Percentiles rank a stretch among this genome's conserved stretches.
phyloP scores from a whole-genome alignment of 1,140 invertebrate genomes.

The Drosophila chauvacae region DNA sequence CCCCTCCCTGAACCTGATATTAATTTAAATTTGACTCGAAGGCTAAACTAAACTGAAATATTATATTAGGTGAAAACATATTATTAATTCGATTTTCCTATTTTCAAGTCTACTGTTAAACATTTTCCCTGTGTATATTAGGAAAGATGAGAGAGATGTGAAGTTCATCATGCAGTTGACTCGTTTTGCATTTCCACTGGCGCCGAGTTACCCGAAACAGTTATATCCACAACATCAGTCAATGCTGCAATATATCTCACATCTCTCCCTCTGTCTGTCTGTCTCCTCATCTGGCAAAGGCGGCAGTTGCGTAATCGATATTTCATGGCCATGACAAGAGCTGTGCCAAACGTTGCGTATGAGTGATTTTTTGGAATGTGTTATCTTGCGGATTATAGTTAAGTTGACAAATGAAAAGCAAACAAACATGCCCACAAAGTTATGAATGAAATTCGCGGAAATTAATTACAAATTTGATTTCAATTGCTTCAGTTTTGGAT shows the following conservation, averaged over 20 bases:
- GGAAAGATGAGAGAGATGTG: background rate
- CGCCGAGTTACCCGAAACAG: conserved; percentile 25
- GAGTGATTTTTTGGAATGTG: conserved; percentile 67
- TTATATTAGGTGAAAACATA: no score
- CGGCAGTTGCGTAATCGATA: conserved; percentile 73
- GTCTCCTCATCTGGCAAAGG: background rate
- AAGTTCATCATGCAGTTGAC: conserved; percentile 45
- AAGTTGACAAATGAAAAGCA: conserved; percentile 33
- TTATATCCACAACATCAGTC: conserved; percentile 56
- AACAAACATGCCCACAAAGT: conserved; percentile 19
- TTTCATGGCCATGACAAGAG: conserved; percentile 70
- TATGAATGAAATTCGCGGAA: conserved; percentile 16
- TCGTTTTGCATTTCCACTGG: conserved; percentile 63
- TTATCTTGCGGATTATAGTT: conserved; percentile 29
- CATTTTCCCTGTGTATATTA: background rate
- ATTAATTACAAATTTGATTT: background rate
- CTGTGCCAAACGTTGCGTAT: conserved; percentile 66
- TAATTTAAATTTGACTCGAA: background rate
- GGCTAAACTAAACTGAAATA: no score
- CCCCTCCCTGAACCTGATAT: background rate
- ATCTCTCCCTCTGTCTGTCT: conserved; percentile 3
- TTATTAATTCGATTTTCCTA: background rate
- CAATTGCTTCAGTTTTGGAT: background rate
- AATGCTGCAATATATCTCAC: conserved; percentile 28
- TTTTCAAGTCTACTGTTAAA: background rate